Percentiles rank a stretch among this genome's conserved stretches.
These are phyloP conservation scores for Heloderma charlesbogerti DNA, from an alignment of 2,113 vertebrate species.

Conservation along the genomic window DNA sequence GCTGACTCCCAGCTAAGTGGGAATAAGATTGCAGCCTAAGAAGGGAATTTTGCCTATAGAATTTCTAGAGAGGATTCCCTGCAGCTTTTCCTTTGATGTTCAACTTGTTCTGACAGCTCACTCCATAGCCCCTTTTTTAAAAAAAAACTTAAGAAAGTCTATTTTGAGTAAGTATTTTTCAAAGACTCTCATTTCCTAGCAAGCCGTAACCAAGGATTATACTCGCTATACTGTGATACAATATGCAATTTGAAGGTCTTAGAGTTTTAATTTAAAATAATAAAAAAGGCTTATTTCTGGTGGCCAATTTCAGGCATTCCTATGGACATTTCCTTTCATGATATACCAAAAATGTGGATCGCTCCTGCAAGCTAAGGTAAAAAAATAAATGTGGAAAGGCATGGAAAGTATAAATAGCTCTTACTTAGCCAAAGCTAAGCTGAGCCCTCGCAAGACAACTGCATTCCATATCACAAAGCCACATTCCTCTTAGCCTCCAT, in stretches of 20 bases:
- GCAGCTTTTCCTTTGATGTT: slow-evolving; percentile 7
- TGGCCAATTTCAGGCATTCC: slow-evolving; percentile 30
- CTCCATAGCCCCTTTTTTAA: not conserved
- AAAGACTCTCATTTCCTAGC: slow-evolving; percentile 16
- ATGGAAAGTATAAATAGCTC: not conserved
- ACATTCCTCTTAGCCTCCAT: not conserved
- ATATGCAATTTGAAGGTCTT: not conserved
- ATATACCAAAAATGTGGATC: not conserved
- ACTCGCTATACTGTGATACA: not conserved
- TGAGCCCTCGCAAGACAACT: not conserved
- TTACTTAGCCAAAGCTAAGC: not conserved
- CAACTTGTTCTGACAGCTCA: not conserved
- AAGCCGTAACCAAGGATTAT: slow-evolving; percentile 11
- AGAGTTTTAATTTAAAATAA: not conserved
- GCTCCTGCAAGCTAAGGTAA: not conserved
- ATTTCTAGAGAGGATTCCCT: not conserved
- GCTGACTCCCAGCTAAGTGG: not conserved
- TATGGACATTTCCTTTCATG: not conserved
- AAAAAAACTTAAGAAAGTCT: not conserved
- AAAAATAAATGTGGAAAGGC: not conserved
- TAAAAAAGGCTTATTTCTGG: slow-evolving; percentile 7
- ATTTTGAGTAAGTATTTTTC: slow-evolving; percentile 32
- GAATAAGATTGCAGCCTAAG: not conserved
- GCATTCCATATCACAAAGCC: not conserved
- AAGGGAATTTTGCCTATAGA: not conserved